Evolutionary conservation across 2,797 vertebrate species (phyloP), one percentile per base, ranked within the genome.

Genomic region (Anomalospiza imberbis): DNA sequence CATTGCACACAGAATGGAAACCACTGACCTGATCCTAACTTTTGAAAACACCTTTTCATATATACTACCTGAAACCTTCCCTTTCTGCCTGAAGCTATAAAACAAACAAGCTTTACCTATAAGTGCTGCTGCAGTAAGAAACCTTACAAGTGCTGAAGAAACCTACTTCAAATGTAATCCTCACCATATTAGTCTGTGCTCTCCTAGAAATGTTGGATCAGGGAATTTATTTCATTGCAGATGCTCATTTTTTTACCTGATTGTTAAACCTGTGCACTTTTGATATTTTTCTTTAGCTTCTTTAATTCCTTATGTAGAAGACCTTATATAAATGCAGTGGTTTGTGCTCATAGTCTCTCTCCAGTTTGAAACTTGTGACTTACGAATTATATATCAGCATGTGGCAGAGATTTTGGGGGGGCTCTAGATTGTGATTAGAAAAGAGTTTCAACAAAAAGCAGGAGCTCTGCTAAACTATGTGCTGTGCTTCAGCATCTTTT

Each of bases 181-280:
- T 96, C 86, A 73, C 91, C 94, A 32, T 89, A 34, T 96, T 96
- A 87, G 38, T 93, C 93, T 85, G 91, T 88, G 94, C 87, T 94
- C 97, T 92, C 60, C 96, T 97, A 96, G 93, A 95, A 89, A 92
- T 42, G 83, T 88, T 78, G 78, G 96, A 94, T 92, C 67, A 94
- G 92, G 93, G 76, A 95, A 89, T 97, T 94, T 87, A 76, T 91
- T 91, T 95, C 93, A 79, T 96, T 95, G 95, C 95, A 96, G 91
- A 96, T 42, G 89, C 95, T 98, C 89, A 42, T 96, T 93, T 92
- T 92, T 96, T 96, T 95, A 97, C 85, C 95, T 80, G 94, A 95
- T 97, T 96, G 80, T 98, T 97, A 98, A 98, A 98, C 97, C 98
- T 98, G 98, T 99, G 99, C 99, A 99, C 99, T 99, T 99, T 99